Base-by-base conservation (phyloP, 2,797 vertebrate species). In the Moxostoma hubbsi region DNA sequence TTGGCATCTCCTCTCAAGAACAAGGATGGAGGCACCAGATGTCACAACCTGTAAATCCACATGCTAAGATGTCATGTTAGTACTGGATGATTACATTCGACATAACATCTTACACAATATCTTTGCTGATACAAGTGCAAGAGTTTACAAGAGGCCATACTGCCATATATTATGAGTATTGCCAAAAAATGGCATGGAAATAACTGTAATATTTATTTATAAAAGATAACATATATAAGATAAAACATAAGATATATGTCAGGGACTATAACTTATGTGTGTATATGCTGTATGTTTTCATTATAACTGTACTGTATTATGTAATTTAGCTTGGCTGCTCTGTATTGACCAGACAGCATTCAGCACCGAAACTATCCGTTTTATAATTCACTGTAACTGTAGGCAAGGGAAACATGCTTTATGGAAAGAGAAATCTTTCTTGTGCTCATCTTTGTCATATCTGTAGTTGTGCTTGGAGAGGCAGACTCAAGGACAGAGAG, bases 401-500 rank as follows among this genome's bases (percentile, higher is more conserved):
- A 36, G 36, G 36, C 36, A 36, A 36, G 36, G 36, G 36, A 36
- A 5, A n/a, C 13, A 54, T 54, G 11, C 12, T 54, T 1, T 5
- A 6, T 54, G 6, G 53, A 54, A 75, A 57, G 53, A 45, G 12
- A 67, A 55, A 55, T 36, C 2, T 36, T 36, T 24, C 18, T 4
- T 36, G 4, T 77, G 36, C 43, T 24, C 18, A 18, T 43, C 9
- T 50, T 49, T 5, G 61, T 63, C 18, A 54, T 73, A 53, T 24
- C 75, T 46, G 45, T 53, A 46, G 4, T 18, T 49, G 13, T 54
- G 53, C 76, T 77, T 59, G 47, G 77, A 53, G 68, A 78, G 53
- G 72, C n/a, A 9, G 51, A 58, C 36, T 36, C 36, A 36, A 36
- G 36, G 47, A 24, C 15, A 54, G 50, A 49, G 51, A 73, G 10